Evolutionary conservation across 1,140 invertebrate species (phyloP), one percentile per base, ranked within the genome.

Genomic region (Octopus bimaculoides): DNA sequence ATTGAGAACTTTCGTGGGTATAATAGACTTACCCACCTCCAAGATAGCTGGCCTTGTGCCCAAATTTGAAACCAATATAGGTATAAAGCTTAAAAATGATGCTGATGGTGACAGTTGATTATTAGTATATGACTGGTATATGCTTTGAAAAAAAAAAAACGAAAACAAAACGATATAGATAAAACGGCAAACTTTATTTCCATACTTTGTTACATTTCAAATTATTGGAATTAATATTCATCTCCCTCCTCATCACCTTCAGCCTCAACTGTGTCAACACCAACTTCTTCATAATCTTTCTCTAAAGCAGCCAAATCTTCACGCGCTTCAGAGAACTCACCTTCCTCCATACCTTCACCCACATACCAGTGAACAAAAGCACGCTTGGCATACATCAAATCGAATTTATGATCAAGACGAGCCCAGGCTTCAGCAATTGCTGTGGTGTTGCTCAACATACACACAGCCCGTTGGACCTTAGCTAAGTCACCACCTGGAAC

Each of bases 401-500:
- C 73, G 87, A 95, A 95, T 89, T 95, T 96, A 85, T 94, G 93
- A 87, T 92, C 91, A 3, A 92, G 85, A 66, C 92, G 83, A 56
- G 90, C 89, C 92, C 94, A 95, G 17, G 94, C 94, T 85, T 95
- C 93, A 73, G 93, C 93, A 83, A 95, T 94, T 78, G 94, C 94
- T n/a, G 94, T 95, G 78, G 94, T 95, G 91, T 95, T 95, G 86
- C 93, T 93, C 75, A 79, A 41, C 78, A 41, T 79, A 71, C 82
- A 92, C 92, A 95, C 78, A 92, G 93, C 85, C 93, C 94, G 77
- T 8, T 79, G 87, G 4, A 91, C 90, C 85, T 91, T 92, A 26
- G 92, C 92, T 80, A 93, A 84, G 93, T 93, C 91, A 92, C 93
- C 77, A 92, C 94, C 87, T 92, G 94, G 86, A 92, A 87, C 85